Evolutionary conservation across 2,888 invertebrate genomes (phyloP).

Genomic region (Mermis nigrescens): DNA sequence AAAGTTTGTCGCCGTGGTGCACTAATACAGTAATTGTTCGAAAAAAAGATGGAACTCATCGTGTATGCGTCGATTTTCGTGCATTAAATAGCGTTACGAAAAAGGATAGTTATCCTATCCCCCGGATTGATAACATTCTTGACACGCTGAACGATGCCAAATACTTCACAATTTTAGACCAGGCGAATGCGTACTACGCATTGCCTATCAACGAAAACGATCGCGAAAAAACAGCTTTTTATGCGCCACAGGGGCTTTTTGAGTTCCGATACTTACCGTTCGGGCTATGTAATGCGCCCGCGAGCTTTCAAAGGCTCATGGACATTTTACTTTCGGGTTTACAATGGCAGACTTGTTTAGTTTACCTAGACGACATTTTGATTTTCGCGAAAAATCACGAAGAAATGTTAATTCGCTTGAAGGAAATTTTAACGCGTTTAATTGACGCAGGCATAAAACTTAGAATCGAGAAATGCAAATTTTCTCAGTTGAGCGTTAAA

Average conservation of each 20-base stretch:
- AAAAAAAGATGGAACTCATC: slow-evolving; percentile 22
- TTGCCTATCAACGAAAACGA: slow-evolving; percentile 14
- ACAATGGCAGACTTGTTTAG: slow-evolving; percentile 15
- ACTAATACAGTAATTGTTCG: background rate
- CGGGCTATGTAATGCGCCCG: slow-evolving; percentile 18
- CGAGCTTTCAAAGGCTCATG: slow-evolving; percentile 20
- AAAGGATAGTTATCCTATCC: slow-evolving; percentile 14
- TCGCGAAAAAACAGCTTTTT: slow-evolving; percentile 19
- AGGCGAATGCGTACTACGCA: slow-evolving; percentile 15
- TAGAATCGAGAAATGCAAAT: slow-evolving; percentile 21
- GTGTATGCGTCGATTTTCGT: slow-evolving; percentile 20
- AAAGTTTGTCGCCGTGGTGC: background rate
- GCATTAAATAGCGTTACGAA: slow-evolving; percentile 15
- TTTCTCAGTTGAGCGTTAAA: slow-evolving; percentile 14
- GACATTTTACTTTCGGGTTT: slow-evolving; percentile 15
- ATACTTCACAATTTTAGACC: slow-evolving; percentile 14
- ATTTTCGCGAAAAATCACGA: slow-evolving; percentile 16
- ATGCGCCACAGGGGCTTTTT: slow-evolving; percentile 15
- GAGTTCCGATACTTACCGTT: slow-evolving; percentile 22
- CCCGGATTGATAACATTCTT: slow-evolving; percentile 14
- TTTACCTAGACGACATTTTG: slow-evolving; percentile 21
- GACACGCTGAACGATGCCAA: slow-evolving; percentile 8
- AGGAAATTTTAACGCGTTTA: slow-evolving; percentile 14
- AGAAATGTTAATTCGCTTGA: slow-evolving; percentile 15
- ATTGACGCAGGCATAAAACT: slow-evolving; percentile 16